A percentile compares a stretch with the other conserved stretches of the same genome.
These are phyloP conservation scores for Thyatira batis DNA, from an alignment of 2,888 invertebrate species.

Conservation along the genomic window DNA sequence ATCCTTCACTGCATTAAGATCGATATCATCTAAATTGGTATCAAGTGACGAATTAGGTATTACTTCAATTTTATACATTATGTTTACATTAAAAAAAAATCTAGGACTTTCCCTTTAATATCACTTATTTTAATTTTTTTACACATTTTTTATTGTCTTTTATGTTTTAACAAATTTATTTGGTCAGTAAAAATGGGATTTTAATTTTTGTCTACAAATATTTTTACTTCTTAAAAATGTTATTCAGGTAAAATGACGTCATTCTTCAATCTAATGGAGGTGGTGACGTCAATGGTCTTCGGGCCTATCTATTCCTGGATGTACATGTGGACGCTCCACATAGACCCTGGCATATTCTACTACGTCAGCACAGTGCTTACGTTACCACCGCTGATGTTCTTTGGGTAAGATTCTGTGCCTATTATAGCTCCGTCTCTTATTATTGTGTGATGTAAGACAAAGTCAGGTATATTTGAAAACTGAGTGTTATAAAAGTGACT, in stretches of 20 bases:
- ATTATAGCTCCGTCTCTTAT: too few species aligned
- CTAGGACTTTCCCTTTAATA: too few species aligned
- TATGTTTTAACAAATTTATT: too few species aligned
- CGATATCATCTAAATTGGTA: conserved; percentile 88
- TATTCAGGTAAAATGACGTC: conserved; percentile 87
- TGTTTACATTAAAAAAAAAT: too few species aligned
- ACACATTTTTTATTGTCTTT: neutral
- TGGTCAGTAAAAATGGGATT: neutral
- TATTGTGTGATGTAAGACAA: too few species aligned
- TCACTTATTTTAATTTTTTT: too few species aligned
- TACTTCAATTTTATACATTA: conserved; percentile 17
- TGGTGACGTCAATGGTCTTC: conserved; percentile 86
- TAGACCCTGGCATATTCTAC: conserved; percentile 85
- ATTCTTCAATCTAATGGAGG: conserved; percentile 87
- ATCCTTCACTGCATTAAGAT: conserved; percentile 88
- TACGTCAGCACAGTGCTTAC: conserved; percentile 85
- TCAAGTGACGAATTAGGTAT: conserved; percentile 87
- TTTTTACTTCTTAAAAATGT: neutral
- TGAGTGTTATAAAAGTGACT: too few species aligned
- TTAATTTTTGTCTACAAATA: neutral
- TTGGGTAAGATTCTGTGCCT: conserved; percentile 68
- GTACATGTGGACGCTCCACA: conserved; percentile 84
- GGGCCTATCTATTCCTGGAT: conserved; percentile 88
- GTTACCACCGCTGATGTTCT: conserved; percentile 84
- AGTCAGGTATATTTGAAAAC: too few species aligned